Percentiles rank a stretch among this genome's conserved stretches.
Evolutionary conservation across 2,113 vertebrate species (phyloP).

Genomic region (Amblyornis subalaris): DNA sequence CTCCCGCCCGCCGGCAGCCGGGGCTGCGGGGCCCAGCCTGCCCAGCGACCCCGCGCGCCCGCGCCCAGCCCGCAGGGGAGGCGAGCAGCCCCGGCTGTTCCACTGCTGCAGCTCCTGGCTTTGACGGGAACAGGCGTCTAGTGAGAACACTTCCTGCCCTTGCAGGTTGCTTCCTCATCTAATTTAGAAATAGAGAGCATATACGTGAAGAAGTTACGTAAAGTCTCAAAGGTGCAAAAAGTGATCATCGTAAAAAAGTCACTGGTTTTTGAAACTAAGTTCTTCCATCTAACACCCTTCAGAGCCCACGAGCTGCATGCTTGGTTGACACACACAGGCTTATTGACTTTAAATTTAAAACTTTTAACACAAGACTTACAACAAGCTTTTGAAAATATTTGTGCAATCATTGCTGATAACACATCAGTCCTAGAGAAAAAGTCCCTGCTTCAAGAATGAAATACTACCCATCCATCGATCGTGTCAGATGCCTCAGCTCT

Average conservation of each 20-base stretch:
- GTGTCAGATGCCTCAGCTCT: neutral
- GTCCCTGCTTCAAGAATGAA: neutral
- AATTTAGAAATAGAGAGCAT: neutral
- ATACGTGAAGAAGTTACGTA: too few species aligned
- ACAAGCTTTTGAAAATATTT: neutral
- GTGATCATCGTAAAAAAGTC: rapidly evolving
- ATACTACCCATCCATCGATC: rapidly evolving
- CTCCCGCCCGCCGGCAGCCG: neutral
- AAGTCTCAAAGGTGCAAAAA: neutral
- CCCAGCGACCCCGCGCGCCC: neutral
- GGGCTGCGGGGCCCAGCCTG: neutral
- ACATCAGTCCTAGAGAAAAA: neutral
- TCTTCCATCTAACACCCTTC: neutral
- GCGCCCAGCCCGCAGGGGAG: neutral
- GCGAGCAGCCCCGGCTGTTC: rapidly evolving
- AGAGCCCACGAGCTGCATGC: neutral
- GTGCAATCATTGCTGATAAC: rapidly evolving
- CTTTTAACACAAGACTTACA: neutral
- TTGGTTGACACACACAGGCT: rapidly evolving
- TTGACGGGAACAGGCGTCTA: neutral
- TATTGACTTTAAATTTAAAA: neutral
- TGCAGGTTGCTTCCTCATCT: neutral
- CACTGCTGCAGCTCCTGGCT: rapidly evolving
- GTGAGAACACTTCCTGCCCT: neutral
- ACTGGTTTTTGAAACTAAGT: rapidly evolving